phyloP scores from a whole-genome alignment of 2,797 vertebrate species.

The Karalla daura region DNA sequence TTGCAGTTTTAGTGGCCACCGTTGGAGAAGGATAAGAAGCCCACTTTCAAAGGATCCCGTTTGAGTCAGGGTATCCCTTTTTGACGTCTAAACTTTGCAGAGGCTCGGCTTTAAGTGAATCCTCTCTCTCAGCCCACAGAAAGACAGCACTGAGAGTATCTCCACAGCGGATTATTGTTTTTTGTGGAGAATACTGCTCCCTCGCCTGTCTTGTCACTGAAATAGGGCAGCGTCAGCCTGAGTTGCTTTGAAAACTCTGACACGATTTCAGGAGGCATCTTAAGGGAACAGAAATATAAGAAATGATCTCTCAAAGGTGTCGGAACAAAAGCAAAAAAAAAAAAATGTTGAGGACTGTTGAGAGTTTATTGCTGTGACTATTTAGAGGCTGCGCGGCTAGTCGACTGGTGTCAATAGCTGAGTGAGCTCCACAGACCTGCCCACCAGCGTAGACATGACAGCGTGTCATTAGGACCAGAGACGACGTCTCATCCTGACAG shows the following conservation, averaged over 20 bases:
- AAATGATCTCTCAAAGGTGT: constrained; percentile 76
- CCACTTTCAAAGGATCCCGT: constrained; percentile 23
- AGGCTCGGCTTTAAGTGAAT: constrained; percentile 56
- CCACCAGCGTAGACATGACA: constrained; percentile 23
- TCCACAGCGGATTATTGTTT: constrained; percentile 54
- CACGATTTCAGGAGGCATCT: constrained; percentile 78
- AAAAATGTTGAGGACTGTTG: constrained; percentile 63
- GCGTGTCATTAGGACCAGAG: background rate
- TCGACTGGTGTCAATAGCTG: constrained; percentile 34
- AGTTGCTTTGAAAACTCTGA: constrained; percentile 78
- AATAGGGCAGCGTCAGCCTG: constrained; percentile 75
- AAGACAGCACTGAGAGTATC: constrained; percentile 48
- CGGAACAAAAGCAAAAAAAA: constrained; percentile 70
- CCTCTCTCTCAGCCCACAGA: constrained; percentile 29
- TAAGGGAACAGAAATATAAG: constrained; percentile 71
- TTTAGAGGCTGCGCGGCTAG: constrained; percentile 41
- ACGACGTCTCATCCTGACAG: background rate
- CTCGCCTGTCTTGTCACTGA: constrained; percentile 75
- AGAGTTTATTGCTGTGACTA: constrained; percentile 65
- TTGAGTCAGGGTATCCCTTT: constrained; percentile 58
- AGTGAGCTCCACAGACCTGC: constrained; percentile 31
- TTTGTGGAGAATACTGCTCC: constrained; percentile 54
- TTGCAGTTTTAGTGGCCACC: constrained; percentile 33
- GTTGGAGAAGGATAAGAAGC: constrained; percentile 23
- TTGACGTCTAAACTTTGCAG: constrained; percentile 50